Percentiles rank a stretch among this genome's conserved stretches.
Evolutionary conservation across 2,113 vertebrate genomes (phyloP).

Genomic region (Cebidichthys violaceus): DNA sequence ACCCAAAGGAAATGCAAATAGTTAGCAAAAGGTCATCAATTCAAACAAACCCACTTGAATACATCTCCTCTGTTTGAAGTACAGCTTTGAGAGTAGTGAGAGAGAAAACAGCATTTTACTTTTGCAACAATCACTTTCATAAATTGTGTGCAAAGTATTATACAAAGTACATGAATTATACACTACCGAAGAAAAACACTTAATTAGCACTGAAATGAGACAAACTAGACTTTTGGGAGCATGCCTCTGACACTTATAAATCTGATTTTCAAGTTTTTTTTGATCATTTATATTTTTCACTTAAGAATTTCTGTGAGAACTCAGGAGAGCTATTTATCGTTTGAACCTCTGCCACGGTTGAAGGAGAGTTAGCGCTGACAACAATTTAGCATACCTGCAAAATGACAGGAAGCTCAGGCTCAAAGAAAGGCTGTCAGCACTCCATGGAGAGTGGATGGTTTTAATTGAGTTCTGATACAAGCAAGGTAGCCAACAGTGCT

Average conservation of each 20-base stretch:
- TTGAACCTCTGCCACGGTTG: conserved; percentile 7
- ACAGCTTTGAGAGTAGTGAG: neutral
- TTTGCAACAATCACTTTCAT: conserved; percentile 14
- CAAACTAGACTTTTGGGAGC: conserved; percentile 38
- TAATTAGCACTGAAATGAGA: conserved; percentile 64
- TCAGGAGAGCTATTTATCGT: conserved; percentile 20
- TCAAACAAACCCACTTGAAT: conserved; percentile 29
- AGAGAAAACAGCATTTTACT: neutral
- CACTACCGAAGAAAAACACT: conserved; percentile 26
- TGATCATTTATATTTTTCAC: conserved; percentile 19
- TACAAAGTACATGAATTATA: conserved; percentile 31
- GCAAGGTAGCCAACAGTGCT: conserved; percentile 20
- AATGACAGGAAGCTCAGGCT: conserved; percentile 13
- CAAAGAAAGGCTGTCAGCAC: conserved; percentile 3
- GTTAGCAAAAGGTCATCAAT: conserved; percentile 60
- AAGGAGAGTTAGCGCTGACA: conserved; percentile 11
- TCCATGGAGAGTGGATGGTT: conserved; percentile 22
- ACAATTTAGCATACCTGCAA: conserved; percentile 33
- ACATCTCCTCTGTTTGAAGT: conserved; percentile 33
- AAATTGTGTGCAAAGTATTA: conserved; percentile 7
- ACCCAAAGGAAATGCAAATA: conserved; percentile 79
- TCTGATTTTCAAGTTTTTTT: conserved; percentile 46
- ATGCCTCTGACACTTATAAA: conserved; percentile 38
- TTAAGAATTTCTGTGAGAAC: conserved; percentile 4
- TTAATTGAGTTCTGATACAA: conserved; percentile 40